A percentile compares a stretch with the other conserved stretches of the same genome.
Evolutionary conservation across 2,113 vertebrate species (phyloP).

Genomic region (Microcebus tavaratra): DNA sequence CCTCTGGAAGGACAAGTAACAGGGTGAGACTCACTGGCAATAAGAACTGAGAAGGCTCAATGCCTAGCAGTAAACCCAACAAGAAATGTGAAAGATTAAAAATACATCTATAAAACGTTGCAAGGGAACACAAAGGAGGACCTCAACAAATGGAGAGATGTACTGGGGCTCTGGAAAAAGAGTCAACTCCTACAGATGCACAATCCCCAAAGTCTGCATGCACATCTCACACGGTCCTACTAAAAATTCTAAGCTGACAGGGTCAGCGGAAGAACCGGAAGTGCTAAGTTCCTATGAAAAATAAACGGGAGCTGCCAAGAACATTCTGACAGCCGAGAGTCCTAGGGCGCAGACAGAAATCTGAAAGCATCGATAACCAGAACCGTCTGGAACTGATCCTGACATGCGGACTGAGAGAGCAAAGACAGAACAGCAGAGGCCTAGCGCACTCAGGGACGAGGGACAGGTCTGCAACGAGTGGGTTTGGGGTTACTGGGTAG

Average conservation of each 20-base stretch:
- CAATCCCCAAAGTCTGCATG: not conserved
- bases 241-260: not conserved
- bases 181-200: accelerated
- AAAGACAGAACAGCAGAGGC: not conserved
- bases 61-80: not conserved
- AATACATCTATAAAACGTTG: not conserved
- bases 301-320: not conserved
- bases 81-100: not conserved
- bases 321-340: not conserved
- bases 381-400: not conserved
- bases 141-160: too few species aligned
- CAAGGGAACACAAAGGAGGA: too few species aligned
- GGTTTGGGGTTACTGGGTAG: too few species aligned
- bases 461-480: not conserved
- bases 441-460: accelerated
- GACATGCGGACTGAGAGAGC: not conserved
- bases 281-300: not conserved
- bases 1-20: not conserved
- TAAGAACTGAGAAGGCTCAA: not conserved
- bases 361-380: not conserved
- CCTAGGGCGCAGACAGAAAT: not conserved
- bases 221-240: accelerated
- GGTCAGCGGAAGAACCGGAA: not conserved
- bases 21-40: not conserved
- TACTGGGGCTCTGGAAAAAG: accelerated